phyloP scores from a whole-genome alignment of 92 coral and sea anemone species.

The Umimayanthus kanabou region DNA sequence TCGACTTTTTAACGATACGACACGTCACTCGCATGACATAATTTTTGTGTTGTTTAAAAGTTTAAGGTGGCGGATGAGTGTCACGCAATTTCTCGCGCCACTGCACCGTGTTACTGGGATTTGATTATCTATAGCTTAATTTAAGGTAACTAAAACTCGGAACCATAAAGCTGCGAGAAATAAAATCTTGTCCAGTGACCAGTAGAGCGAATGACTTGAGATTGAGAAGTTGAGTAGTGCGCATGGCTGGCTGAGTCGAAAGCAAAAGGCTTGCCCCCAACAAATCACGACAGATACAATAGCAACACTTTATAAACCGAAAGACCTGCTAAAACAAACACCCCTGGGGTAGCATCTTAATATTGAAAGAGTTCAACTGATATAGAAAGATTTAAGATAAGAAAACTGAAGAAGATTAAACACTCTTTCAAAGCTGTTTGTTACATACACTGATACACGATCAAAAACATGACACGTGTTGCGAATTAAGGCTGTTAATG shows the following conservation, averaged over 20 bases:
- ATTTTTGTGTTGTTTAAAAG: not conserved
- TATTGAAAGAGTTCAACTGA: not conserved
- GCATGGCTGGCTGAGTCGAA: not conserved
- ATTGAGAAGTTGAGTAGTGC: too few relatives aligned
- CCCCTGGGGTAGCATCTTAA: not conserved
- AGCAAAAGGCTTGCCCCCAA: not conserved
- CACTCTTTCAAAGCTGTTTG: not conserved
- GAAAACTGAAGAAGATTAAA: not conserved
- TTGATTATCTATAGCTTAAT: too few relatives aligned
- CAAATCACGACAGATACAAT: not conserved
- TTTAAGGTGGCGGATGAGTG: not conserved
- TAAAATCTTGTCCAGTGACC: not conserved
- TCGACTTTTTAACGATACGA: not conserved
- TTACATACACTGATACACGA: not conserved
- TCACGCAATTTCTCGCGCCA: not conserved
- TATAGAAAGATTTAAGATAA: conserved; percentile 8
- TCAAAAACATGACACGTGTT: not conserved
- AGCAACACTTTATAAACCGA: too few relatives aligned
- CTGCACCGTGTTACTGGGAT: not conserved
- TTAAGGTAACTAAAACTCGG: not conserved
- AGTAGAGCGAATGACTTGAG: not conserved
- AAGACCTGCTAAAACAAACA: not conserved
- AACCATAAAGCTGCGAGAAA: not conserved
- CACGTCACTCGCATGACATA: not conserved
- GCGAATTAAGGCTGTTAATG: not conserved